Percentiles rank a stretch among this genome's conserved stretches.
Evolutionary conservation across 2,888 invertebrate species (phyloP).

Genomic region (Meiosimyza platycephala): DNA sequence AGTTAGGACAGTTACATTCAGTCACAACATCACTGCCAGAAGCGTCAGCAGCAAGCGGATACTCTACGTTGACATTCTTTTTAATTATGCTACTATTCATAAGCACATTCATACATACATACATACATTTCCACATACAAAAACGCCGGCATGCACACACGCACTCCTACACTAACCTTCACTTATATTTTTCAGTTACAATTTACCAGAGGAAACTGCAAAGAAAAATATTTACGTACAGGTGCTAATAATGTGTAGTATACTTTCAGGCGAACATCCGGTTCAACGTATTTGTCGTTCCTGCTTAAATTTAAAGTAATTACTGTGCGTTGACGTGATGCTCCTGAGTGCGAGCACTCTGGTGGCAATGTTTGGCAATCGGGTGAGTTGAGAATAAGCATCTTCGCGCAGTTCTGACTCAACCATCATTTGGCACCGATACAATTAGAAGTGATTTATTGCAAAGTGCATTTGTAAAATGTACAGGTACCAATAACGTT

Average conservation of each 20-base stretch:
- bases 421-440: not conserved
- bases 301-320: slow-evolving; percentile 51
- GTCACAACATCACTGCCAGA: not conserved
- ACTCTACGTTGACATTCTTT: not conserved
- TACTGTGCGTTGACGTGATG: slow-evolving; percentile 23
- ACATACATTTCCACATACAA: not conserved
- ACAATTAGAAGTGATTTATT: slow-evolving; percentile 1
- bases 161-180: too few species aligned
- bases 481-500: too few species aligned
- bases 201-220: not conserved
- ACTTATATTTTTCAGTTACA: not conserved
- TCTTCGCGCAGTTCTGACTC: not conserved
- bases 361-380: not conserved
- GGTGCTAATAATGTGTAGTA: slow-evolving; percentile 35
- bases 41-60: not conserved
- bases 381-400: not conserved
- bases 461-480: not conserved
- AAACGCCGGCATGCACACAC: slow-evolving; percentile 10
- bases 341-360: not conserved
- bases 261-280: slow-evolving; percentile 21
- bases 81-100: slow-evolving; percentile 15
- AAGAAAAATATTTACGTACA: slow-evolving; percentile 36
- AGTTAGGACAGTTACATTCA: not conserved
- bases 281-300: not conserved
- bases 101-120: slow-evolving; percentile 10